Percentiles rank a stretch among this genome's conserved stretches.
phyloP scores from a whole-genome alignment of 2,797 vertebrate species.

The Echiichthys vipera region DNA sequence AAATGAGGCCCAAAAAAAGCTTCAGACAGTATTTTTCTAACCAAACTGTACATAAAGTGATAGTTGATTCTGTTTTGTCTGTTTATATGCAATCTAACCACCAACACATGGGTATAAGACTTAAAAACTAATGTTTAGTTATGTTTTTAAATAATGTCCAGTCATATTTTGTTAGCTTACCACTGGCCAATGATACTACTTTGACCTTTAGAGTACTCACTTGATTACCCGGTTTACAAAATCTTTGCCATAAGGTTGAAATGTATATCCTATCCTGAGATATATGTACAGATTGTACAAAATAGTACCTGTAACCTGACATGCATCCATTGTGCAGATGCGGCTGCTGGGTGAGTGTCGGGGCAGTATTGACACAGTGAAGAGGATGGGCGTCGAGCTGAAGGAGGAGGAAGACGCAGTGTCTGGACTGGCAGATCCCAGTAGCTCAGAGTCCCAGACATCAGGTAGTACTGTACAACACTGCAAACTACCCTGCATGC shows the following conservation, averaged over 20 bases:
- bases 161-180: not conserved
- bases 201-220: not conserved
- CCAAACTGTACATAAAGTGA: not conserved
- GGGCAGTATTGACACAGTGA: slow-evolving; percentile 91
- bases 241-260: not conserved
- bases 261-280: not conserved
- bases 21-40: not conserved
- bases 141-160: not conserved
- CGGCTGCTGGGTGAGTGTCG: slow-evolving; percentile 92
- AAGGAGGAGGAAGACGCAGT: slow-evolving; percentile 90
- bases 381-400: slow-evolving; percentile 89
- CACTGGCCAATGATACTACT: not conserved
- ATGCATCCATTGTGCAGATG: slow-evolving; percentile 81
- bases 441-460: slow-evolving; percentile 93
- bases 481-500: not conserved
- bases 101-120: not conserved
- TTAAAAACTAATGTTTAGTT: not conserved
- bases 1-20: not conserved
- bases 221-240: not conserved
- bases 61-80: not conserved
- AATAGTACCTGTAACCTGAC: not conserved
- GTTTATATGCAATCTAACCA: not conserved
- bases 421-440: slow-evolving; percentile 91
- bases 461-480: slow-evolving; percentile 86
- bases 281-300: not conserved